Percentiles rank a stretch among this genome's conserved stretches.
Evolutionary conservation across 2,797 vertebrate species (phyloP).

Genomic region (Chloroceryle inda): DNA sequence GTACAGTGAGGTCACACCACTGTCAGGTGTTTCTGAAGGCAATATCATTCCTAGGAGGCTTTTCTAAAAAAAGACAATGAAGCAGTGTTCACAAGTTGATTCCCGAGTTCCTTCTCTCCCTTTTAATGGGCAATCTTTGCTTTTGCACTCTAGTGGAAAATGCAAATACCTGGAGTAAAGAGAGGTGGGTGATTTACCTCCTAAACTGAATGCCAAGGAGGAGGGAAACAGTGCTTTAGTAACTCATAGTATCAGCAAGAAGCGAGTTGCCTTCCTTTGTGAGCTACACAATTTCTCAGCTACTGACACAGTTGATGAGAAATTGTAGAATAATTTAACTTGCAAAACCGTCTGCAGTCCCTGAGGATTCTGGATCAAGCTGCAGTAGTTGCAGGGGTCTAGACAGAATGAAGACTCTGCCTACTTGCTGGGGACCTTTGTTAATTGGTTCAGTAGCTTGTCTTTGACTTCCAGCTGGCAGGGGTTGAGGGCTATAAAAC

Average conservation of each 20-base stretch:
- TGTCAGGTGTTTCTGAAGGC: neutral
- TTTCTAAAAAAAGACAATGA: neutral
- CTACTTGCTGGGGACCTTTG: neutral
- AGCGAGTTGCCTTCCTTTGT: neutral
- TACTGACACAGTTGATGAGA: neutral
- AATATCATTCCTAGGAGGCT: rapidly evolving
- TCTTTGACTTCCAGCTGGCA: neutral
- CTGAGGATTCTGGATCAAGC: neutral
- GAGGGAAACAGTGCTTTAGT: neutral
- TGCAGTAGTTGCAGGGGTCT: neutral
- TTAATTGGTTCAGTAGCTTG: neutral
- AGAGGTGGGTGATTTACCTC: neutral
- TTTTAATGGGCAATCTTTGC: neutral
- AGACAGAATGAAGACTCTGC: neutral
- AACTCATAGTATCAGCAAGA: neutral
- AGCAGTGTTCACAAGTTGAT: neutral
- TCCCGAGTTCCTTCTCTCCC: neutral
- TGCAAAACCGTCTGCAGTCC: neutral
- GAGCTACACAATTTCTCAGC: neutral
- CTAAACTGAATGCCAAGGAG: neutral
- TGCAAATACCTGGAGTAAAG: rapidly evolving
- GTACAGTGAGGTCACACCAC: neutral
- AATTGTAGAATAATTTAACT: neutral
- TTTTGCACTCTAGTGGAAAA: neutral
- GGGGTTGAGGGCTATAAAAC: neutral